phyloP scores from a whole-genome alignment of 2,797 vertebrate species.

The Mionectes olivaceus region DNA sequence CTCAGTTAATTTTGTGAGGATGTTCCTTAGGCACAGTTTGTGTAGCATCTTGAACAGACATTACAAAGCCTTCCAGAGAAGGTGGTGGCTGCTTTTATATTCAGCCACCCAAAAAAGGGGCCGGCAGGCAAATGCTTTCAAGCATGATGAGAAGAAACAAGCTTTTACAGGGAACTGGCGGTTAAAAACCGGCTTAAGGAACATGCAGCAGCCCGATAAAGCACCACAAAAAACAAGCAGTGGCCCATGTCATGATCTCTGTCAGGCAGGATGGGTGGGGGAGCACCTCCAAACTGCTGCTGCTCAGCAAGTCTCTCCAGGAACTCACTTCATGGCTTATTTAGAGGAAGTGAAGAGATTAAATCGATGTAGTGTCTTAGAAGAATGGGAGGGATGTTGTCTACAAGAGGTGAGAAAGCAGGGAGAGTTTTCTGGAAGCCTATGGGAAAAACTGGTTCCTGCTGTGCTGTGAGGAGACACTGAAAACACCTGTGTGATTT shows the following conservation, averaged over 20 bases:
- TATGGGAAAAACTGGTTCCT: neutral
- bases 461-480: too few species aligned
- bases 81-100: neutral
- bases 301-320: neutral
- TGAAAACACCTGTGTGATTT: neutral
- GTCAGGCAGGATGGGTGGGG: neutral
- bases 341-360: neutral
- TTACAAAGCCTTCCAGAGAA: neutral
- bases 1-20: neutral
- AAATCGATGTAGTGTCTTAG: neutral
- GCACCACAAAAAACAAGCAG: neutral
- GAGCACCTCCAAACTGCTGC: neutral
- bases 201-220: conserved; percentile 12
- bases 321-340: neutral
- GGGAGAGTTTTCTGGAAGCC: neutral
- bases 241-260: neutral
- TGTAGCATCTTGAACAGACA: neutral
- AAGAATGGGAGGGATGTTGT: neutral
- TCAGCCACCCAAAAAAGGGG: neutral
- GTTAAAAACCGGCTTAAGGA: neutral
- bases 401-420: neutral
- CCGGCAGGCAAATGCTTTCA: neutral
- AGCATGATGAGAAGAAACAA: conserved; percentile 26
- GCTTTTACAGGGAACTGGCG: conserved; percentile 38
- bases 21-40: neutral